Evolutionary conservation across 1,140 invertebrate genomes (phyloP).

Genomic region (Eufriesea mexicana): DNA sequence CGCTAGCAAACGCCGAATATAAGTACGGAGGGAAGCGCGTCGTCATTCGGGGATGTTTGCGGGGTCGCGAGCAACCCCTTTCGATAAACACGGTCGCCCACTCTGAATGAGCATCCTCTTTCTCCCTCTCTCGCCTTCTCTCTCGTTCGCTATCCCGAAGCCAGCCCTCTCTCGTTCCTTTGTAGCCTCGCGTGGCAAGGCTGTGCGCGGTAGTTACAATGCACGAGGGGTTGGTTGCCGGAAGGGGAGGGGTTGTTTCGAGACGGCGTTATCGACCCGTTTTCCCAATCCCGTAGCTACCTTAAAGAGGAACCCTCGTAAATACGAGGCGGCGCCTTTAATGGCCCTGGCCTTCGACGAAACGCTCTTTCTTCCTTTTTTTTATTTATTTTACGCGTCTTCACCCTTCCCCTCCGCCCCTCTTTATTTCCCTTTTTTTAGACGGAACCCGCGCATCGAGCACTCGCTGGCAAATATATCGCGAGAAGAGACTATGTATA

Average conservation of each 20-base stretch:
- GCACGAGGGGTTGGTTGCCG: conserved; percentile 53
- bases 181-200: conserved; percentile 40
- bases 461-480: too few relatives aligned
- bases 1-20: conserved; percentile 5
- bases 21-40: not conserved
- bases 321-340: conserved; percentile 57
- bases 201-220: conserved; percentile 58
- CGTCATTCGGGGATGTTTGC: conserved; percentile 47
- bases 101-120: conserved; percentile 52
- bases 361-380: not conserved
- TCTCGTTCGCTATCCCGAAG: too few relatives aligned
- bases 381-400: not conserved
- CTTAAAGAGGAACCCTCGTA: conserved; percentile 72
- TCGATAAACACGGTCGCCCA: conserved; percentile 59
- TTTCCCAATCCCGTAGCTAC: conserved; percentile 55
- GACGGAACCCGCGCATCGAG: too few relatives aligned
- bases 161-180: conserved; percentile 17
- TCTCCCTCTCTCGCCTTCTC: not conserved
- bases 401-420: not conserved
- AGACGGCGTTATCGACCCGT: conserved; percentile 77
- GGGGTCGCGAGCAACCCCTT: conserved; percentile 61
- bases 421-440: too few relatives aligned
- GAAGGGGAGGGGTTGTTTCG: conserved; percentile 67
- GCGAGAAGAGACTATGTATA: too few relatives aligned
- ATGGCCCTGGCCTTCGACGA: not conserved